Evolutionary conservation across 1,140 invertebrate species (phyloP).

Genomic region (Procambarus clarkii): DNA sequence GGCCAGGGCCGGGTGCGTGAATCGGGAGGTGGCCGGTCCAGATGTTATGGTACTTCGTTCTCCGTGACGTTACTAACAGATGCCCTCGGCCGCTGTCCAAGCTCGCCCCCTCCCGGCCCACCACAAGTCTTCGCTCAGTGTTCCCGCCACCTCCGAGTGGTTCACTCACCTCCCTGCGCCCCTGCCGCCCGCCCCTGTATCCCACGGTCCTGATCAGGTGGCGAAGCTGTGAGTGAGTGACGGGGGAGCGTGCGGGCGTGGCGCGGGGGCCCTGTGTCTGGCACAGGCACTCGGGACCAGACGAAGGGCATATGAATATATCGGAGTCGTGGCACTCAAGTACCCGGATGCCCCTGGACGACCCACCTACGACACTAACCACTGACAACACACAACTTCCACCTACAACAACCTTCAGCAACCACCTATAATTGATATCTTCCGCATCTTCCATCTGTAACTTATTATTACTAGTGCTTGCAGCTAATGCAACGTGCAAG

Average conservation of each 20-base stretch:
- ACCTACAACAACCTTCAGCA: not conserved
- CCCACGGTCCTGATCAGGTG: not conserved
- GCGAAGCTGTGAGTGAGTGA: not conserved
- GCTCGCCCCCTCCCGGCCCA: not conserved
- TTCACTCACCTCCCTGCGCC: not conserved
- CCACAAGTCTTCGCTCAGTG: not conserved
- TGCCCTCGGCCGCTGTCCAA: conserved; percentile 1
- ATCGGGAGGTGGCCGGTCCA: conserved; percentile 5
- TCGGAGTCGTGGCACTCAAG: not conserved
- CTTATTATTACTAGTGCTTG: not conserved
- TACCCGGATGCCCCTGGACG: conserved; percentile 1
- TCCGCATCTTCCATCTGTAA: not conserved
- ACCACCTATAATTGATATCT: not conserved
- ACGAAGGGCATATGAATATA: not conserved
- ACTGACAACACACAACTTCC: not conserved
- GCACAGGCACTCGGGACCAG: not conserved
- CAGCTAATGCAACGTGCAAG: too few species aligned
- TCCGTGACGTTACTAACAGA: not conserved
- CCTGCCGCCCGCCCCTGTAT: not conserved
- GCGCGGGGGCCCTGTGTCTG: not conserved
- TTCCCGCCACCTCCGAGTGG: not conserved
- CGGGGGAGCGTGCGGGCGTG: not conserved
- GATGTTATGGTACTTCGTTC: conserved; percentile 10
- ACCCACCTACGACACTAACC: not conserved
- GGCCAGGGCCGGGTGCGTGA: not conserved